phyloP scores from a whole-genome alignment of 2,888 invertebrate genomes.

The Drosophila nr. medialis region DNA sequence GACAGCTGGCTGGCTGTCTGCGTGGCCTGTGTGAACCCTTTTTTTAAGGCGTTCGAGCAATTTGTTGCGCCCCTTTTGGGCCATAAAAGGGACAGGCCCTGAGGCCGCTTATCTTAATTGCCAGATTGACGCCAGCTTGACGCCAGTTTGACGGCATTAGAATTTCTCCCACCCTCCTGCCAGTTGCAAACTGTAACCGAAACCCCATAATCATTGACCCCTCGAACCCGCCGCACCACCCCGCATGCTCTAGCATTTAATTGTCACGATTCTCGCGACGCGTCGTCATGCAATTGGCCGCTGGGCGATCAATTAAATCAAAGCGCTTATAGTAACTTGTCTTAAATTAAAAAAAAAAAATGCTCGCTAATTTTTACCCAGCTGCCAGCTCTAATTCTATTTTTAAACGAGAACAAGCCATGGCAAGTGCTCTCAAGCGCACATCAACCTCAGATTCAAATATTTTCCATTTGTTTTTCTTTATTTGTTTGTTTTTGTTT shows the following conservation, averaged over 20 bases:
- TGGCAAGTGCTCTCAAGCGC: conserved; percentile 54
- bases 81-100: conserved; percentile 36
- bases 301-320: conserved; percentile 68
- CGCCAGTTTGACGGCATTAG: conserved; percentile 68
- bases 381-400: conserved; percentile 43
- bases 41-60: conserved; percentile 47
- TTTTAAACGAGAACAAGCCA: conserved; percentile 42
- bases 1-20: conserved; percentile 68
- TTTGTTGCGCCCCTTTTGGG: conserved; percentile 64
- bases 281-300: conserved; percentile 70
- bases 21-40: conserved; percentile 71
- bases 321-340: conserved; percentile 64
- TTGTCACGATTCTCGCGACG: conserved; percentile 71
- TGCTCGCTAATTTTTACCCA: conserved; percentile 48
- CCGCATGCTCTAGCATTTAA: conserved; percentile 52
- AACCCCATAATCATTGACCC: conserved; percentile 68
- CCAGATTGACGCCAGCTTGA: conserved; percentile 65
- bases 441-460: conserved; percentile 51
- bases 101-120: conserved; percentile 63
- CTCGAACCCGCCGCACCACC: conserved; percentile 3
- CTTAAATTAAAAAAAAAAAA: conserved; percentile 54
- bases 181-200: conserved; percentile 52
- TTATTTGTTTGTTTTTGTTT: conserved; percentile 17
- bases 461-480: conserved; percentile 10
- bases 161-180: conserved; percentile 22